These are phyloP conservation scores for Acrossocheilus wenchowensis DNA, from an alignment of 2,797 vertebrate genomes.

Conservation along the genomic window DNA sequence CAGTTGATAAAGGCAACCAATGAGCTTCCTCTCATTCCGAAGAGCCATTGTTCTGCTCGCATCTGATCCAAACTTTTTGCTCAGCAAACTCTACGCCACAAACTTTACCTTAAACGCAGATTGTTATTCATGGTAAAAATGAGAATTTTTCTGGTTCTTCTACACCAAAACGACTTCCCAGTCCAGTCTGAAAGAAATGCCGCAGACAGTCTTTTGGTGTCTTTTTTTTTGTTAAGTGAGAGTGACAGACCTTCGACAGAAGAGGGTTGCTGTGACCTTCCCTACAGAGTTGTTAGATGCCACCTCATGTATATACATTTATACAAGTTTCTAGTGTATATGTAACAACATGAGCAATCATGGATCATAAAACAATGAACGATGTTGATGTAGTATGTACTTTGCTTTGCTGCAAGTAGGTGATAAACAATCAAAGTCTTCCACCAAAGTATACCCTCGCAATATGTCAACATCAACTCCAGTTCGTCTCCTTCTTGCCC, in stretches of 20 bases:
- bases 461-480: background rate
- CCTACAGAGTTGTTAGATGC: background rate
- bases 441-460: background rate
- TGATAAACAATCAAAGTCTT: background rate
- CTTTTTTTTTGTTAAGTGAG: background rate
- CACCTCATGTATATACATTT: constrained; percentile 28
- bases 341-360: constrained; percentile 9
- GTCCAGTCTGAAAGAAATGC: background rate
- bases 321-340: constrained; percentile 29
- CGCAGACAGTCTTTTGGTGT: background rate
- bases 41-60: background rate
- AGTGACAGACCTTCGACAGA: background rate
- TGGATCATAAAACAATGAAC: background rate
- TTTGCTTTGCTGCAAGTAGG: constrained; percentile 15
- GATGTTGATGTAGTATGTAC: constrained; percentile 30
- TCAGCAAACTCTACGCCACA: background rate
- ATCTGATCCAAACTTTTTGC: background rate
- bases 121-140: background rate
- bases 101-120: background rate
- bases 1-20: background rate
- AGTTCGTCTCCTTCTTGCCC: background rate
- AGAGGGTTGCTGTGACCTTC: background rate
- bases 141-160: background rate
- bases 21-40: background rate
- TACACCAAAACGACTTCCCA: background rate